phyloP scores from a whole-genome alignment of 2,888 invertebrate genomes.

The Dusona sp. region DNA sequence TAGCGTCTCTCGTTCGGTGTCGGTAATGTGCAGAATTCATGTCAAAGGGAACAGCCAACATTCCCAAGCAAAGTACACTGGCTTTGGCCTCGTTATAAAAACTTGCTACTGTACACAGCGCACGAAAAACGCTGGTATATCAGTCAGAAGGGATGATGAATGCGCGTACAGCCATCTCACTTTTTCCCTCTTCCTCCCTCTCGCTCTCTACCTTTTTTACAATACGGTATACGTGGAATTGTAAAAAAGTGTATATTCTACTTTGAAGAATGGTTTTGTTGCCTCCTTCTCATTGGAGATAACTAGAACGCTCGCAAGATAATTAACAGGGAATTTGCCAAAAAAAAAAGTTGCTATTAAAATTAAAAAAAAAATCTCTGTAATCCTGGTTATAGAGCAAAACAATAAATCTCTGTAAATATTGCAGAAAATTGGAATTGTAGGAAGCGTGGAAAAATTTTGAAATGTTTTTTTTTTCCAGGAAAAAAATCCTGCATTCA shows the following conservation, averaged over 20 bases:
- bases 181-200: not conserved
- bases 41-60: constrained; percentile 76
- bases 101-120: constrained; percentile 44
- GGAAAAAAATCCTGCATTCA: too few species aligned
- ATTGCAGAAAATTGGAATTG: too few species aligned
- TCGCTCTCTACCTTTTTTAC: not conserved
- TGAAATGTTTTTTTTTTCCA: too few species aligned
- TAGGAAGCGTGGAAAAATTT: too few species aligned
- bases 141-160: constrained; percentile 48
- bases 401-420: too few species aligned
- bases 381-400: too few species aligned
- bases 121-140: not conserved
- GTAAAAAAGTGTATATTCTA: constrained; percentile 70
- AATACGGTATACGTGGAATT: constrained; percentile 47
- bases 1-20: constrained; percentile 80
- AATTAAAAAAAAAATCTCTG: not conserved
- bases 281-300: not conserved
- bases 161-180: constrained; percentile 11
- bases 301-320: constrained; percentile 24
- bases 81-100: constrained; percentile 58
- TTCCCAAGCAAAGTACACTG: constrained; percentile 11
- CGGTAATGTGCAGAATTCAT: constrained; percentile 81
- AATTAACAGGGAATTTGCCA: constrained; percentile 40
- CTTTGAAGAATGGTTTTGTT: constrained; percentile 65
- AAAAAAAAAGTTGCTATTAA: not conserved